Conservation (phyloP, 2,797 vertebrate genomes). For the Rhinoraja longicauda region DNA sequence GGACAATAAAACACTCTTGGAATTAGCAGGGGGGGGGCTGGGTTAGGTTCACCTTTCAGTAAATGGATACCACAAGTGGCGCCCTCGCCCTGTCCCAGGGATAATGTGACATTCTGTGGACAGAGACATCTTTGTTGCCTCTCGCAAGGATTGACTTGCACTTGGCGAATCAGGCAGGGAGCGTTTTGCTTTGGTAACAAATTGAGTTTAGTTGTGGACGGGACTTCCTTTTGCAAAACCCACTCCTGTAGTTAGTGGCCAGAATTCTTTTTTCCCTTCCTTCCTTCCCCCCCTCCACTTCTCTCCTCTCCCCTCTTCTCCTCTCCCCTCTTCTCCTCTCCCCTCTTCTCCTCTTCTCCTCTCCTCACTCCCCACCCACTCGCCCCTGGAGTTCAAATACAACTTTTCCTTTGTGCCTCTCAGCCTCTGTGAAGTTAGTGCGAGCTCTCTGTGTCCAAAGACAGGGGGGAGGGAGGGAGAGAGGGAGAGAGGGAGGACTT, state of each 20-base stretch:
- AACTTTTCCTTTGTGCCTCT: conserved; percentile 41
- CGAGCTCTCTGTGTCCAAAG: too few species aligned
- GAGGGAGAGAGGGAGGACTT: conserved; percentile 41
- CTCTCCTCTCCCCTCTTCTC: background rate
- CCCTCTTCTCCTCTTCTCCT: too few species aligned
- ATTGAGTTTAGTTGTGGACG: background rate
- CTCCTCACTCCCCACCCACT: background rate
- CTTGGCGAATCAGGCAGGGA: background rate
- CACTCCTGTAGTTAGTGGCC: too few species aligned
- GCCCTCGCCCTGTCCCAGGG: background rate
- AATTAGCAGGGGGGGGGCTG: conserved; percentile 4
- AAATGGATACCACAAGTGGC: background rate
- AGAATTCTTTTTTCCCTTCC: too few species aligned
- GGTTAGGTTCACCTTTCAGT: background rate
- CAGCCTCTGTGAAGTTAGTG: conserved; percentile 39
- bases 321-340: background rate
- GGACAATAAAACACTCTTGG: too few species aligned
- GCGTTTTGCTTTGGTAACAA: background rate
- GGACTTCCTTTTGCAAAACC: background rate
- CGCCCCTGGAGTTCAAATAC: conserved; percentile 41
- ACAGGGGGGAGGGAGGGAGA: too few species aligned
- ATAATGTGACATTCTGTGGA: background rate
- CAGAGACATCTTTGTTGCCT: background rate
- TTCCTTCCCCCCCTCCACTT: too few species aligned
- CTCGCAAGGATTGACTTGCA: background rate